Evolutionary conservation across 1,140 invertebrate genomes (phyloP), one percentile per base, ranked within the genome.

Genomic region (Lepidurus arcticus): DNA sequence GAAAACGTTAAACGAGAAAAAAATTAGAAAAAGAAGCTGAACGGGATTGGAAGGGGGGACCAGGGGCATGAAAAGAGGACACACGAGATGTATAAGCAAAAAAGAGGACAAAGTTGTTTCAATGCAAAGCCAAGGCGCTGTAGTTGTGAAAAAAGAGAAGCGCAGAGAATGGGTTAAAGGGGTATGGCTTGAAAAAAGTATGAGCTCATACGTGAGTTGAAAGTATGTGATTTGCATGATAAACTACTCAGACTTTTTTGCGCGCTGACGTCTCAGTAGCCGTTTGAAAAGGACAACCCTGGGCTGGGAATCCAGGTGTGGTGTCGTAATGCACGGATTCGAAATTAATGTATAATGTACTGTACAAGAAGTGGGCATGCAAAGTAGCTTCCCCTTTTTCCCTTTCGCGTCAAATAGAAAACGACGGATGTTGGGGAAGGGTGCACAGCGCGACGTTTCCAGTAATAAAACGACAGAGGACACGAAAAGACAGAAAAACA

Each of bases 311-410:
- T 65, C 53, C 53, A 65, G 53, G 53, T 65, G 53, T 65, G 53
- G 53, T 65, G 53, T 65, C 53, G 53, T 65, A 65, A 65, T 65
- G 53, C 53, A 65, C 53, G 13, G 53, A 65, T 65, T 13, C n/a
- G 8, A 65, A 65, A 65, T 65, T 9, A 65, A 21, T 24, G 24
- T 24, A 24, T 24, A 24, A 24, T 24, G n/a, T n/a, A n/a, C n/a
- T 65, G 53, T 16, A 16, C 53, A 65, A 16, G 53, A 65, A 65
- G 21, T 65, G 53, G 53, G 53, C 53, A 65, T 65, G 53, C 53
- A 65, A 65, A 65, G n/a, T 65, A 65, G 53, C 21, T 65, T 21
- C 16, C 53, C 53, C 16, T 5, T 13, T 65, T 5, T 65, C 26
- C 26, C 26, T 47, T 65, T 65, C 13, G 21, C 8, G 7, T 65